These are phyloP conservation scores for Alloplasta piceator DNA, from an alignment of 2,888 invertebrate genomes.

Conservation along the genomic window DNA sequence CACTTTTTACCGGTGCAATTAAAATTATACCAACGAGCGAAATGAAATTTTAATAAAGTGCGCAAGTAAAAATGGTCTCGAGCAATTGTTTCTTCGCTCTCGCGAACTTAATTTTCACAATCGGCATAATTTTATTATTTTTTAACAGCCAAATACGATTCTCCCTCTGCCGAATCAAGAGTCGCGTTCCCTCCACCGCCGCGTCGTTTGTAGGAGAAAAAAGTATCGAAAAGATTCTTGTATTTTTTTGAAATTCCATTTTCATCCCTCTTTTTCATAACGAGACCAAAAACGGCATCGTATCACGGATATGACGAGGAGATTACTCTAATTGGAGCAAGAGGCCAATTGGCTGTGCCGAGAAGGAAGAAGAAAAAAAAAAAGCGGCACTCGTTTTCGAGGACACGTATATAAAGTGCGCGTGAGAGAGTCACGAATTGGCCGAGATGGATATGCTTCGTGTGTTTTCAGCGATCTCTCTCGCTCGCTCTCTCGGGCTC, in stretches of 20 bases:
- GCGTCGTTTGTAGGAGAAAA: too few species aligned
- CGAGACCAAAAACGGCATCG: not conserved
- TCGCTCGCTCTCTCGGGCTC: conserved; percentile 21
- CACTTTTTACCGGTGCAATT: conserved; percentile 33
- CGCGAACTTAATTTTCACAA: not conserved
- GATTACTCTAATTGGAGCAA: not conserved
- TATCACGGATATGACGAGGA: not conserved
- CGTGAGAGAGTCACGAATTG: conserved; percentile 38
- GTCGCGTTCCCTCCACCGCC: too few species aligned
- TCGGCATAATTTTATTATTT: not conserved
- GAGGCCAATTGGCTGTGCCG: not conserved
- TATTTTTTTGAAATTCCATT: not conserved
- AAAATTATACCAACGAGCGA: conserved; percentile 56
- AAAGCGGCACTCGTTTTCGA: not conserved
- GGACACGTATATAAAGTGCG: conserved; percentile 1
- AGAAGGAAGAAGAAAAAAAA: not conserved
- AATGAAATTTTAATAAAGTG: conserved; percentile 52
- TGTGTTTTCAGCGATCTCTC: conserved; percentile 43
- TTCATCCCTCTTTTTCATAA: not conserved
- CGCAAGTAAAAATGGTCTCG: conserved; percentile 23
- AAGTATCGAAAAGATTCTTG: not conserved
- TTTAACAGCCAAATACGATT: not conserved
- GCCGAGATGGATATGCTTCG: conserved; percentile 26
- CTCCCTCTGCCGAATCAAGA: too few species aligned
- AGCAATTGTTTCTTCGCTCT: conserved; percentile 1